These are phyloP conservation scores for Sebastes jordani DNA, from an alignment of 2,797 vertebrate genomes.

Conservation along the genomic window DNA sequence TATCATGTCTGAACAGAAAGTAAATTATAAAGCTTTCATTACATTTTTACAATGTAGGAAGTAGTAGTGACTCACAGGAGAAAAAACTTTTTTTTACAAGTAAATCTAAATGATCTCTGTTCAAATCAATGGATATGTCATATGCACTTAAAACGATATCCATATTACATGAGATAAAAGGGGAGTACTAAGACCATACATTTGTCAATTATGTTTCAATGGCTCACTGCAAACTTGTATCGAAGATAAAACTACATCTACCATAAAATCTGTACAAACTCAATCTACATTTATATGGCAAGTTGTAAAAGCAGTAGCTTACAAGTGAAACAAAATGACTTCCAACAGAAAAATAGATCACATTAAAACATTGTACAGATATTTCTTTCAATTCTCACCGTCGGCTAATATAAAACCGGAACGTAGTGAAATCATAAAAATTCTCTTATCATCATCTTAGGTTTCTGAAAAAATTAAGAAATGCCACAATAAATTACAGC, in stretches of 20 bases:
- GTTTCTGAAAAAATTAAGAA: slow-evolving; percentile 70
- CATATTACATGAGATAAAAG: slow-evolving; percentile 39
- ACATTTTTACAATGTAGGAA: slow-evolving; percentile 57
- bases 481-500: slow-evolving; percentile 82
- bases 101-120: slow-evolving; percentile 44
- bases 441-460: slow-evolving; percentile 66
- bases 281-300: slow-evolving; percentile 73
- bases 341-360: slow-evolving; percentile 66
- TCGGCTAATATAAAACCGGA: slow-evolving; percentile 62
- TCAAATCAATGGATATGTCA: slow-evolving; percentile 43
- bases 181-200: slow-evolving; percentile 51
- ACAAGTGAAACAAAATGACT: slow-evolving; percentile 50
- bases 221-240: slow-evolving; percentile 73
- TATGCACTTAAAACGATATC: slow-evolving; percentile 45
- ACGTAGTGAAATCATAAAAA: slow-evolving; percentile 71
- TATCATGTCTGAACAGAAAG: slow-evolving; percentile 40
- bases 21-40: slow-evolving; percentile 58
- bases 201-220: slow-evolving; percentile 66
- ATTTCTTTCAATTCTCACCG: slow-evolving; percentile 61
- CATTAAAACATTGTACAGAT: slow-evolving; percentile 67
- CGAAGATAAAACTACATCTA: slow-evolving; percentile 76
- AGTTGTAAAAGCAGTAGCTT: slow-evolving; percentile 72
- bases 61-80: slow-evolving; percentile 56
- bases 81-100: slow-evolving; percentile 19
- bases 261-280: slow-evolving; percentile 79